These are phyloP conservation scores for Eucriotettix oculatus DNA, from an alignment of 2,888 invertebrate genomes.

Conservation along the genomic window DNA sequence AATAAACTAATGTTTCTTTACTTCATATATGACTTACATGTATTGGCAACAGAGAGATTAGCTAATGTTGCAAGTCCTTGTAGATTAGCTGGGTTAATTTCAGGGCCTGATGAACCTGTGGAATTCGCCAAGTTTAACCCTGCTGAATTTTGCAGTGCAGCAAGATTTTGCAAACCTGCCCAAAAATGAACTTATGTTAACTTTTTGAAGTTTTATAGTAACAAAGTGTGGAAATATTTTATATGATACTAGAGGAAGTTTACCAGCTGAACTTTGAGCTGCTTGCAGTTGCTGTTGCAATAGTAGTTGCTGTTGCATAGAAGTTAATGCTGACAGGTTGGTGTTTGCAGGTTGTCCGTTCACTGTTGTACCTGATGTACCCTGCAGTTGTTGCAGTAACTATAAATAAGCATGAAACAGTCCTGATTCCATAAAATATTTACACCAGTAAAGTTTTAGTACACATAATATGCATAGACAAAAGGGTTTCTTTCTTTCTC, in stretches of 20 bases:
- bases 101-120: conserved; percentile 20
- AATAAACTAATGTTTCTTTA: not conserved
- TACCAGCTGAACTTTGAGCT: conserved; percentile 13
- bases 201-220: not conserved
- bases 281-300: conserved; percentile 21
- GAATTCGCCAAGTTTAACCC: conserved; percentile 20
- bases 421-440: no score
- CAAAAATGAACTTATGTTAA: not conserved
- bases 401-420: conserved; percentile 18
- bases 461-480: no score
- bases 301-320: conserved; percentile 20
- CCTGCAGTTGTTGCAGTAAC: conserved; percentile 25
- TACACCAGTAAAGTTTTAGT: no score
- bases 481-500: no score
- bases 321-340: conserved; percentile 26
- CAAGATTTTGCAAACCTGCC: conserved; percentile 22
- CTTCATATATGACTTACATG: conserved; percentile 19
- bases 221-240: not conserved
- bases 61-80: conserved; percentile 48
- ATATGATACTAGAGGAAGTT: not conserved
- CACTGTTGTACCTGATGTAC: conserved; percentile 4
- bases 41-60: conserved; percentile 27
- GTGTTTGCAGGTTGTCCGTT: conserved; percentile 22
- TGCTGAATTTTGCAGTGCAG: conserved; percentile 20
- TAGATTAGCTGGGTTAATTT: conserved; percentile 35